Conservation (phyloP, 1,140 invertebrate genomes). For the Parasteatoda tepidariorum region DNA sequence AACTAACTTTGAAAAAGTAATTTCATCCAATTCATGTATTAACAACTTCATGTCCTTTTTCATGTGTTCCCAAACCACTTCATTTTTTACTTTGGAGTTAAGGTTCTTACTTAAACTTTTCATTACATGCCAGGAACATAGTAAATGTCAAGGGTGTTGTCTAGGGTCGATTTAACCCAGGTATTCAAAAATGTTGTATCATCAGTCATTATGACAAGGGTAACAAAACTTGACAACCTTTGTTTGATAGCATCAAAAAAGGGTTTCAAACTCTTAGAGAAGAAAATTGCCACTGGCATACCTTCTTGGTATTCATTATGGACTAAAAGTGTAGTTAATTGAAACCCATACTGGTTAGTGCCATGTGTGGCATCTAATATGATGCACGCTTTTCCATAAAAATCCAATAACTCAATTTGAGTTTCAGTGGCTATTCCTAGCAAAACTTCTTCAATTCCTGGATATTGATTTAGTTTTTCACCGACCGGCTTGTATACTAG, state of each 20-base stretch:
- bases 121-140: no score
- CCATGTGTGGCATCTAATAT: conserved; percentile 9
- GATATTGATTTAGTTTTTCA: no score
- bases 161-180: not conserved
- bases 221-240: not conserved
- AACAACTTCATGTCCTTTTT: no score
- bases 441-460: not conserved
- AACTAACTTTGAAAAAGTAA: no score
- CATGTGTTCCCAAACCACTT: no score
- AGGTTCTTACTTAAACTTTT: no score
- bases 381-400: not conserved
- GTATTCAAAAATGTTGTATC: conserved; percentile 15
- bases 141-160: fast-evolving
- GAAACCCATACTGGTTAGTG: no score
- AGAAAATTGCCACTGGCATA: not conserved
- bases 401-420: no score
- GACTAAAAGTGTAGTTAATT: not conserved
- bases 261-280: not conserved
- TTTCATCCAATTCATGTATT: no score
- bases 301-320: conserved; percentile 23
- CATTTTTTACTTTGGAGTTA: no score
- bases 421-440: not conserved
- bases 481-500: conserved; percentile 4
- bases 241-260: not conserved
- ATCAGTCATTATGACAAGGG: conserved; percentile 21